Evolutionary conservation across 92 coral and sea anemone genomes (phyloP).

Genomic region (Bergia puertoricense): DNA sequence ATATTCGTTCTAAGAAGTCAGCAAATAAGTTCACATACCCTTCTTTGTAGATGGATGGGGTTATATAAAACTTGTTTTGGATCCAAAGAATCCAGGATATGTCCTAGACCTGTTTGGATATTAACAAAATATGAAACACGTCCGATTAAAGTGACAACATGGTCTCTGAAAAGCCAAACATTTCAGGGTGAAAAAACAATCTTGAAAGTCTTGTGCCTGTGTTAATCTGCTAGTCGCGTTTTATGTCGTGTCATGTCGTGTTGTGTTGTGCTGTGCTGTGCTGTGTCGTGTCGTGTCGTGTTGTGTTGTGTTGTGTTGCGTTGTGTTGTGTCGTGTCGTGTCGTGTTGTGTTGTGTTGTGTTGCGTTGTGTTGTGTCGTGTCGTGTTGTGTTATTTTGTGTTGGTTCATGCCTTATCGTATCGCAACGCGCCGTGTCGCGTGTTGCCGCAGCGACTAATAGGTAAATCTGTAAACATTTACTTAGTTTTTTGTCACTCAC

Average conservation of each 20-base stretch:
- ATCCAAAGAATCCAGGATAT: background rate
- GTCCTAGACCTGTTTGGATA: conserved; percentile 3
- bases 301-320: background rate
- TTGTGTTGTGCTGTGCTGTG: background rate
- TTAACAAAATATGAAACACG: background rate
- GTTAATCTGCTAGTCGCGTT: no score
- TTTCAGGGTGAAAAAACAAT: background rate
- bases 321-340: background rate
- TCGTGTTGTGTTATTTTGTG: no score
- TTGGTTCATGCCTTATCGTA: no score
- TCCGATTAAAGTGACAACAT: background rate
- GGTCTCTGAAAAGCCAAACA: no score
- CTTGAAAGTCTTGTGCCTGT: no score
- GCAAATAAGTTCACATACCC: background rate
- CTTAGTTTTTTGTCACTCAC: conserved; percentile 43
- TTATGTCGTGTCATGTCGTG: background rate
- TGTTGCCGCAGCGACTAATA: background rate
- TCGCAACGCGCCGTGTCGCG: background rate
- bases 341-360: background rate
- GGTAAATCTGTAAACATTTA: background rate
- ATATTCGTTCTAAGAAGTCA: no score
- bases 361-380: background rate
- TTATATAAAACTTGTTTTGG: background rate
- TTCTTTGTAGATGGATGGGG: background rate
- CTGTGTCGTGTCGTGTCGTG: background rate